Percentiles rank a stretch among this genome's conserved stretches.
These are phyloP conservation scores for Orius laevigatus DNA, from an alignment of 1,140 invertebrate genomes.

Conservation along the genomic window DNA sequence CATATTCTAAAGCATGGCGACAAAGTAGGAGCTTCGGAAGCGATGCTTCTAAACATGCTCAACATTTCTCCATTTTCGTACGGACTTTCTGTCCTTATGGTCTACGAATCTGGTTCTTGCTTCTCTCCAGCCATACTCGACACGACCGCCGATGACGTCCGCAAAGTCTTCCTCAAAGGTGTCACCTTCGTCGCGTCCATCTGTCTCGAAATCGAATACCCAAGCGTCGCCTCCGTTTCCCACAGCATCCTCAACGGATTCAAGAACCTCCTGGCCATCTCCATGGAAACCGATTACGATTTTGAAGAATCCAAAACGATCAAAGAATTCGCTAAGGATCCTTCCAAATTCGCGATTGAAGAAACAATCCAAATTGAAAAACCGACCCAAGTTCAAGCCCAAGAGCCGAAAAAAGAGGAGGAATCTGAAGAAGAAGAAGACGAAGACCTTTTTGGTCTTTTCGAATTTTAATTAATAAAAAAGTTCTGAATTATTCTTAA, in stretches of 20 bases:
- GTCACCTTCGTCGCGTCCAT: conserved; percentile 34
- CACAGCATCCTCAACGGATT: conserved; percentile 50
- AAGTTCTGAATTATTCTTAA: not conserved
- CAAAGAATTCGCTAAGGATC: conserved; percentile 6
- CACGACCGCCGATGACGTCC: conserved; percentile 45
- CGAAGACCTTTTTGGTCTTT: conserved; percentile 10
- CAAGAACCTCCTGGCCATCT: conserved; percentile 48
- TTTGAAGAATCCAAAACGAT: conserved; percentile 38
- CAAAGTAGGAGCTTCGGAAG: conserved; percentile 50
- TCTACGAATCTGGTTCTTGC: conserved; percentile 50
- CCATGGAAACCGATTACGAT: conserved; percentile 41
- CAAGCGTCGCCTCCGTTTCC: conserved; percentile 47
- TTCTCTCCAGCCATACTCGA: conserved; percentile 48
- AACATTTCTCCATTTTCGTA: conserved; percentile 55
- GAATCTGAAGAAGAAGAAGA: conserved; percentile 8
- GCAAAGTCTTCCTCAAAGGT: conserved; percentile 34
- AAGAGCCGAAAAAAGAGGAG: not conserved
- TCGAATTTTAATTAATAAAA: conserved; percentile 1
- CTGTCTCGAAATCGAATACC: conserved; percentile 46
- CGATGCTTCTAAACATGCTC: conserved; percentile 56
- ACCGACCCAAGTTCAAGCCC: not conserved
- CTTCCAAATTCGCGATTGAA: not conserved
- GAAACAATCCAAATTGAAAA: not conserved
- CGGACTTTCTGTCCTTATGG: conserved; percentile 40
- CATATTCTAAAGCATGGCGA: conserved; percentile 41